phyloP scores from a whole-genome alignment of 1,140 invertebrate genomes.

The Papilio dardanus region DNA sequence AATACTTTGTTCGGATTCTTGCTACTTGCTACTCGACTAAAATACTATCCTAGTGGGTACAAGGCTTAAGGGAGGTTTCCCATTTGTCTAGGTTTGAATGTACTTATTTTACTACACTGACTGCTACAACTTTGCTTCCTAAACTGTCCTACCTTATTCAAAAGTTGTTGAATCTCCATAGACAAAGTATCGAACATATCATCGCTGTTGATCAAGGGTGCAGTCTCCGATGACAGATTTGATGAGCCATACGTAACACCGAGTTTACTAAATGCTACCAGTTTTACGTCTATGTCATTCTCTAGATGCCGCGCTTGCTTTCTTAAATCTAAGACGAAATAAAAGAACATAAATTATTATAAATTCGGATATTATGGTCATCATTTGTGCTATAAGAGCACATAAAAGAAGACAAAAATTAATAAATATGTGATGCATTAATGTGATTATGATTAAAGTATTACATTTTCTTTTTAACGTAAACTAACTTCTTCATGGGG shows the following conservation, averaged over 20 bases:
- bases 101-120: slow-evolving; percentile 19
- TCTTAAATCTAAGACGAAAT: slow-evolving; percentile 88
- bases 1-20: too few relatives aligned
- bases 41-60: too few relatives aligned
- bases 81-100: too few relatives aligned
- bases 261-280: slow-evolving; percentile 97
- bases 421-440: not conserved
- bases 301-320: slow-evolving; percentile 96
- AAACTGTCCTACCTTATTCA: slow-evolving; percentile 87
- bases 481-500: not conserved
- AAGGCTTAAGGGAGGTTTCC: too few relatives aligned
- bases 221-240: slow-evolving; percentile 85
- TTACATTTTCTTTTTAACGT: not conserved
- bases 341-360: not conserved
- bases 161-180: slow-evolving; percentile 94
- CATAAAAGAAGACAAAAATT: too few relatives aligned
- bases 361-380: too few relatives aligned
- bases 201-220: slow-evolving; percentile 92
- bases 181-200: slow-evolving; percentile 96
- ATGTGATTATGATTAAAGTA: not conserved
- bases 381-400: too few relatives aligned
- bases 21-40: too few relatives aligned
- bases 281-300: slow-evolving; percentile 98
- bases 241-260: slow-evolving; percentile 86
- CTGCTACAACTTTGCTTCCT: not conserved